A percentile compares a stretch with the other conserved stretches of the same genome.
Evolutionary conservation across 2,113 vertebrate species (phyloP).

Genomic region (Prunella fulvescens): DNA sequence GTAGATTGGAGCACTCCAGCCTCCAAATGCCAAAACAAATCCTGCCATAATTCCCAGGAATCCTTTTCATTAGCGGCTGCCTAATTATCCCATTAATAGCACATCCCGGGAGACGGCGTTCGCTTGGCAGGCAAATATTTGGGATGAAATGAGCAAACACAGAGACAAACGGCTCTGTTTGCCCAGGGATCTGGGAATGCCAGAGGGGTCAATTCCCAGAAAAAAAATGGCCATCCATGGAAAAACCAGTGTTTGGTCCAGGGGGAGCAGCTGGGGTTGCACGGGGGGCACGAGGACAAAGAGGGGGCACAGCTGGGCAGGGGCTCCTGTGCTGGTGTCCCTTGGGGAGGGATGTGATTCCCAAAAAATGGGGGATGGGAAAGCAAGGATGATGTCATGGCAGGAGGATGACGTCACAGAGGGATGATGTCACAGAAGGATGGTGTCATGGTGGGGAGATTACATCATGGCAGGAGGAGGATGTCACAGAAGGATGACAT

Average conservation of each 20-base stretch:
- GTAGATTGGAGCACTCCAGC: constrained; percentile 92
- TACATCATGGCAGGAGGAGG: no score
- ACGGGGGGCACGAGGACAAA: fast-evolving
- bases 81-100: constrained; percentile 99
- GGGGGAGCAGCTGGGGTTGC: constrained; percentile 13
- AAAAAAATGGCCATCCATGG: constrained; percentile 42
- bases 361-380: neutral
- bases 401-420: fast-evolving
- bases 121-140: constrained; percentile 97
- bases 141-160: constrained; percentile 97
- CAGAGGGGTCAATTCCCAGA: constrained; percentile 75
- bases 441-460: neutral
- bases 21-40: constrained; percentile 97
- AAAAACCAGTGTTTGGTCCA: constrained; percentile 44
- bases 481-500: neutral
- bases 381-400: neutral
- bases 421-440: neutral
- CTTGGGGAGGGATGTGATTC: fast-evolving
- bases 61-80: constrained; percentile 97
- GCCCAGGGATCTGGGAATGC: constrained; percentile 81
- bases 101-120: constrained; percentile 92
- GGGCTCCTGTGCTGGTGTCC: fast-evolving
- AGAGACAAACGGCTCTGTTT: constrained; percentile 92
- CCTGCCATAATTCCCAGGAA: constrained; percentile 98
- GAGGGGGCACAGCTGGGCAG: neutral